Base-by-base conservation (phyloP, 1,140 invertebrate species). In the Anastrepha ludens region DNA sequence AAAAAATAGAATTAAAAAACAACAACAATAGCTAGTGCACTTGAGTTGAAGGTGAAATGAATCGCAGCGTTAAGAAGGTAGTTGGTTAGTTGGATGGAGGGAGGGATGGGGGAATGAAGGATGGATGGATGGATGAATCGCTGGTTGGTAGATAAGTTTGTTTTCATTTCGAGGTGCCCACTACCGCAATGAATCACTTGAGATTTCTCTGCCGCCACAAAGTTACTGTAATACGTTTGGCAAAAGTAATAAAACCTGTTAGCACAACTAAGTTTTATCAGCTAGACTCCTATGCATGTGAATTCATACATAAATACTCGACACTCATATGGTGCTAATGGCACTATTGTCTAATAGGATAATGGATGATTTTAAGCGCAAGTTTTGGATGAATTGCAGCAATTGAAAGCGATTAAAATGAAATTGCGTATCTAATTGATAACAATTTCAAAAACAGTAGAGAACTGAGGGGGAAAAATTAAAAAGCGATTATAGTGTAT, bases 1-100 rank as follows among this genome's bases (percentile, higher is more conserved):
- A 81, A 55, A 15, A 70, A 70, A 41, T 8, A 62, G 17, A 4
- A 62, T 62, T 17, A 62, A 62, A 74, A 50, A 81, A 29, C 6
- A 81, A 55, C n/a, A 55, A 55, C 47, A 81, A 55, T 20, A 55
- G 74, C 17, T 81, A 81, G 74, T 81, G 74, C 74, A 81, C 74
- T 81, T 81, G 74, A 81, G 74, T 81, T 81, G 74, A 81, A 81
- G 74, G 74, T 81, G 50, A 81, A 81, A 58, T 81, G 74, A 81
- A 81, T 55, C 20, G 74, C 74, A 81, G 74, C 17, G 74, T 50
- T 55, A 47, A 74, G 74, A 20, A 55, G 74, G 74, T 78, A 5
- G 70, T 78, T 78, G 47, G 70, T n/a, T 78, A 17, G 70, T 13
- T 78, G 70, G 70, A n/a, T 15, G 47, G 8, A 20, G 11, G 50